Percentiles rank a stretch among this genome's conserved stretches.
Evolutionary conservation across 2,888 invertebrate species (phyloP).

Genomic region (Lacanobia wlatinum): DNA sequence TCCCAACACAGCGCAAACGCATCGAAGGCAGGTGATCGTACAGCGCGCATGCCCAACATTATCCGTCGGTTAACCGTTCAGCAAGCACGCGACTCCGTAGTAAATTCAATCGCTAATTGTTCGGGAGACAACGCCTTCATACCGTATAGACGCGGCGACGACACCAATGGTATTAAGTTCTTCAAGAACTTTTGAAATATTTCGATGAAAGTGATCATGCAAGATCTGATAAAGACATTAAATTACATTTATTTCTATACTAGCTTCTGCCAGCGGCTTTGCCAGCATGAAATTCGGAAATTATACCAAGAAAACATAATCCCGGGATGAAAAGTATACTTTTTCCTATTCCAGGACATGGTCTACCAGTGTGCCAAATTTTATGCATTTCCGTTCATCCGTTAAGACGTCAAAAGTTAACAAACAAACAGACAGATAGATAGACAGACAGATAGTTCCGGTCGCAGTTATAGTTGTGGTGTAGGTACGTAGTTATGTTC

Average conservation of each 20-base stretch:
- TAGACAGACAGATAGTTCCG: too few species aligned
- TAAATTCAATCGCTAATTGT: conserved; percentile 78
- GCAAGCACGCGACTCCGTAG: conserved; percentile 73
- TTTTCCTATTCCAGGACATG: too few species aligned
- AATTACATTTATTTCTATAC: conserved; percentile 2
- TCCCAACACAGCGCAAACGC: conserved; percentile 25
- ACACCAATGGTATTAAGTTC: background rate
- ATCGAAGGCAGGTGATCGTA: conserved; percentile 68
- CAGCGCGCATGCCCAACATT: conserved; percentile 63
- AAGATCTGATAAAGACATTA: conserved; percentile 4
- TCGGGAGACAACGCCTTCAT: conserved; percentile 41
- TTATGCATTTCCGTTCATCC: too few species aligned
- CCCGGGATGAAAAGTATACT: too few species aligned
- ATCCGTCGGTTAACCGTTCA: conserved; percentile 66
- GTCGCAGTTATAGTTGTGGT: too few species aligned
- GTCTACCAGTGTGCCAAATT: too few species aligned
- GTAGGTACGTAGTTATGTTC: too few species aligned
- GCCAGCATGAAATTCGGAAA: too few species aligned
- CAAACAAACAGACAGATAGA: too few species aligned
- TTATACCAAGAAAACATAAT: too few species aligned
- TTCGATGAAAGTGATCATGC: conserved; percentile 33
- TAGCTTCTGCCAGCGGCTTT: too few species aligned
- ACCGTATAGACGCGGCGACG: conserved; percentile 53
- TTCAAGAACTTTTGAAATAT: conserved; percentile 24
- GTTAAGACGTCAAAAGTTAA: too few species aligned